Evolutionary conservation across 2,888 invertebrate genomes (phyloP).

Genomic region (Calliphora vomitoria): DNA sequence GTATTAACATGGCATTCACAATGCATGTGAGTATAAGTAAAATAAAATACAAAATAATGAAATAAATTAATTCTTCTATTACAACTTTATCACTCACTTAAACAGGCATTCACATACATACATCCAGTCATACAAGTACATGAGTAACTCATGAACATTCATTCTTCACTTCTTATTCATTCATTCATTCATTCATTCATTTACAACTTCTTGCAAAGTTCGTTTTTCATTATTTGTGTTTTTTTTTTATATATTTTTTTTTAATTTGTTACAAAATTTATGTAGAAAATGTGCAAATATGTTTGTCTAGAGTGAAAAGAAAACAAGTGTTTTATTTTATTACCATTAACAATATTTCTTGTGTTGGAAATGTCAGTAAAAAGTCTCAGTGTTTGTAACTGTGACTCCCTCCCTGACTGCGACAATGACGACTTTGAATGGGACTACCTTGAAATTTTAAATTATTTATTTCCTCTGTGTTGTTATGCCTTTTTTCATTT

Average conservation of each 20-base stretch:
- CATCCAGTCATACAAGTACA: background rate
- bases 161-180: constrained; percentile 8
- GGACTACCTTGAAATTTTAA: constrained; percentile 66
- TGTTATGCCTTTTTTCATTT: background rate
- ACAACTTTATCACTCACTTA: constrained; percentile 63
- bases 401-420: constrained; percentile 29
- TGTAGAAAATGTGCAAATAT: constrained; percentile 52
- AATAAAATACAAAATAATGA: constrained; percentile 42
- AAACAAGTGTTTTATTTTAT: constrained; percentile 67
- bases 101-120: constrained; percentile 25
- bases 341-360: constrained; percentile 54
- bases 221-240: background rate
- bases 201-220: constrained; percentile 35
- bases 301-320: constrained; percentile 29
- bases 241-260: background rate
- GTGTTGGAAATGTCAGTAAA: constrained; percentile 50
- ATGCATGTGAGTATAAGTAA: constrained; percentile 37
- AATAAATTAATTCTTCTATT: constrained; percentile 61
- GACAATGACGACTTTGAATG: constrained; percentile 37
- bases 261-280: constrained; percentile 48
- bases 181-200: constrained; percentile 31
- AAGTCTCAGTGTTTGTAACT: constrained; percentile 34
- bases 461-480: constrained; percentile 55
- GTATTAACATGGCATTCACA: constrained; percentile 56
- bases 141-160: background rate